Evolutionary conservation across 2,797 vertebrate species (phyloP).

Genomic region (Luscinia megarhynchos): DNA sequence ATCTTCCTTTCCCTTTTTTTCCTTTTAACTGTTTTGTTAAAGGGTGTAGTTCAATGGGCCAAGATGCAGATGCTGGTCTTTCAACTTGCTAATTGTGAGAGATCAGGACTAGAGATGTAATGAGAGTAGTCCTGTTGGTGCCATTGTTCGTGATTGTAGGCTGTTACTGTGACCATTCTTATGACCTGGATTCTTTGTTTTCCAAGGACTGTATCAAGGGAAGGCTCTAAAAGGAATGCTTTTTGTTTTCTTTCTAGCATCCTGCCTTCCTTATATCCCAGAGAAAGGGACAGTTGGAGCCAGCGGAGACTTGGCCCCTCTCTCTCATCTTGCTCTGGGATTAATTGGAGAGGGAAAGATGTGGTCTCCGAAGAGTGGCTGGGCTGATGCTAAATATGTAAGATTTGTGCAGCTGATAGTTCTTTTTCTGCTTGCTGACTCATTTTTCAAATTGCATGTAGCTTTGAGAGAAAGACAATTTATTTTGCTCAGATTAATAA

Average conservation of each 20-base stretch:
- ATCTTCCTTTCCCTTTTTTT: not conserved
- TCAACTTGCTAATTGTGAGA: not conserved
- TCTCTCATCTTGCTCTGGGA: slow-evolving; percentile 95
- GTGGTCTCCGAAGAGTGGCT: slow-evolving; percentile 99
- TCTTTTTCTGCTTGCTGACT: not conserved
- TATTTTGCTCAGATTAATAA: not conserved
- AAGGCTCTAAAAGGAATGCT: not conserved
- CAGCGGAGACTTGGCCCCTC: slow-evolving; percentile 95
- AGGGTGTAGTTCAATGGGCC: not conserved
- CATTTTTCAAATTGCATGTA: not conserved
- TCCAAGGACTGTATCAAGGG: not conserved
- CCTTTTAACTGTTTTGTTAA: not conserved
- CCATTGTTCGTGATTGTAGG: not conserved
- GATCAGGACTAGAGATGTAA: not conserved
- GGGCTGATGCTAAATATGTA: slow-evolving; percentile 99
- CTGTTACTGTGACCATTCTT: not conserved
- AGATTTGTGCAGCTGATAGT: slow-evolving; percentile 28
- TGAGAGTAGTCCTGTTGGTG: not conserved
- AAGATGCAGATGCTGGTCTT: not conserved
- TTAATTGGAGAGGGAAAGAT: slow-evolving; percentile 98
- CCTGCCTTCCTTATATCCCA: slow-evolving; percentile 95
- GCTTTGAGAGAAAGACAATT: not conserved
- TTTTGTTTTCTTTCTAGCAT: slow-evolving; percentile 79
- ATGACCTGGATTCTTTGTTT: not conserved
- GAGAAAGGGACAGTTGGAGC: slow-evolving; percentile 98